Evolutionary conservation across 2,113 vertebrate genomes (phyloP).

Genomic region (Silurus asotus): DNA sequence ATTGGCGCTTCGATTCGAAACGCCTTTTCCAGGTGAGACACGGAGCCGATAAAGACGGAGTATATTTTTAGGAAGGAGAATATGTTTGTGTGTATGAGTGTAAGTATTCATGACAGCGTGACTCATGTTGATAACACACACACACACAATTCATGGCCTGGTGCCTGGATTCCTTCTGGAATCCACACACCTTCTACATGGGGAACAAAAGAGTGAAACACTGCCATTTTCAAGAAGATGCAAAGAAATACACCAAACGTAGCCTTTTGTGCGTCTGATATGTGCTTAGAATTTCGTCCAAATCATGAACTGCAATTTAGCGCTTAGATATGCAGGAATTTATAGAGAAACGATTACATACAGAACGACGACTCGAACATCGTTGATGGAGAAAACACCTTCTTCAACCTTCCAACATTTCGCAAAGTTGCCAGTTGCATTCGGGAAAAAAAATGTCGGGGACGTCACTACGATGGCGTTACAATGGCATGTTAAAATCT

Average conservation of each 20-base stretch:
- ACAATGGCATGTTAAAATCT: no score
- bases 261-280: not conserved
- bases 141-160: not conserved
- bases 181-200: not conserved
- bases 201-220: not conserved
- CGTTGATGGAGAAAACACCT: no score
- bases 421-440: no score
- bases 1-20: not conserved
- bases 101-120: constrained; percentile 42
- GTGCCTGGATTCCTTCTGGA: not conserved
- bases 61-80: not conserved
- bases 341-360: not conserved
- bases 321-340: no score
- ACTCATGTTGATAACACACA: constrained; percentile 13
- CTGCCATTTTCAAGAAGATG: not conserved
- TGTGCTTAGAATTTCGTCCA: not conserved
- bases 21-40: not conserved
- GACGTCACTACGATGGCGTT: no score
- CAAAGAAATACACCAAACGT: no score
- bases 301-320: not conserved
- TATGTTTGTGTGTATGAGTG: not conserved
- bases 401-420: no score
- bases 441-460: no score
- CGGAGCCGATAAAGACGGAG: not conserved
- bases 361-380: no score